Evolutionary conservation across 2,888 invertebrate genomes (phyloP).

Genomic region (Lamproptera curius): DNA sequence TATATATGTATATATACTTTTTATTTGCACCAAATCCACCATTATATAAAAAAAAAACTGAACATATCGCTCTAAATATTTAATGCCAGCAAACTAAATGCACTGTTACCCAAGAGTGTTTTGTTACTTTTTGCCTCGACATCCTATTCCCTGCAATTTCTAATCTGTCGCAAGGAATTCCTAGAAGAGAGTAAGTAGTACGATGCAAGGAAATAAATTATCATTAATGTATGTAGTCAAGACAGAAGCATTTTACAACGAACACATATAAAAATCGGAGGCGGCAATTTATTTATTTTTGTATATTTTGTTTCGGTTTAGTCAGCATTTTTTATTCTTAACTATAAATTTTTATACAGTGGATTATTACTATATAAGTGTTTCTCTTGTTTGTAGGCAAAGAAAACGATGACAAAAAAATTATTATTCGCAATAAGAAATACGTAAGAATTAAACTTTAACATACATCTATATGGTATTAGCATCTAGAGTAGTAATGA

Average conservation of each 20-base stretch:
- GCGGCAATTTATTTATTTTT: constrained; percentile 25
- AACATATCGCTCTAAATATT: neutral
- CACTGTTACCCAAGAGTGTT: neutral
- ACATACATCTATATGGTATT: too few relatives aligned
- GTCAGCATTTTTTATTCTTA: neutral
- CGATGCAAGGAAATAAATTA: constrained; percentile 56
- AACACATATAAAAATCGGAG: constrained; percentile 30
- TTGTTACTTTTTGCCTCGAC: constrained; percentile 10
- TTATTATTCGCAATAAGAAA: too few relatives aligned
- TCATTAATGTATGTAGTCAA: constrained; percentile 62
- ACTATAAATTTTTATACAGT: too few relatives aligned
- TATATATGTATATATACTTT: too few relatives aligned
- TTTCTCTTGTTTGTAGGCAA: too few relatives aligned
- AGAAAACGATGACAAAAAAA: too few relatives aligned
- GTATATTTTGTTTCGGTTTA: too few relatives aligned
- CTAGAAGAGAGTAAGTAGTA: constrained; percentile 1
- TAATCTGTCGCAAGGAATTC: constrained; percentile 15
- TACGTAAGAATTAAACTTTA: too few relatives aligned
- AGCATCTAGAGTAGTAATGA: too few relatives aligned
- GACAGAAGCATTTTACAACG: constrained; percentile 41
- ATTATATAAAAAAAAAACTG: too few relatives aligned
- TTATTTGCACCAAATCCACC: too few relatives aligned
- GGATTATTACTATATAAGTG: too few relatives aligned
- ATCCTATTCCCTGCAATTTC: constrained; percentile 2
- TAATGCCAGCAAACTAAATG: neutral